These are phyloP conservation scores for Helarctos malayanus DNA, from an alignment of 2,797 vertebrate genomes.

Conservation along the genomic window DNA sequence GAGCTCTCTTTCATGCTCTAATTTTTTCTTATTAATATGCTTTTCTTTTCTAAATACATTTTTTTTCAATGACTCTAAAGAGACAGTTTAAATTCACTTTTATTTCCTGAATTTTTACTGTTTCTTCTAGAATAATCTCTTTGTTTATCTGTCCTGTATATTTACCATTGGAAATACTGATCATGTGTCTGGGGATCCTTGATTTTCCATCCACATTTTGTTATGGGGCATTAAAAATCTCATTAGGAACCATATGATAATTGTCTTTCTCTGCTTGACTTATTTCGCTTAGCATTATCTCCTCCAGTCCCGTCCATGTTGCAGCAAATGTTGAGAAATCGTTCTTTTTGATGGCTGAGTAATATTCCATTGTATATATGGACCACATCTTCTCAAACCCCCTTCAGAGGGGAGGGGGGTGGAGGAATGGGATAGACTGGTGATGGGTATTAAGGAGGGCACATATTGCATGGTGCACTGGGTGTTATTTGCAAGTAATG, in stretches of 20 bases:
- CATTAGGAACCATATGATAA: background rate
- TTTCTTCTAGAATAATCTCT: background rate
- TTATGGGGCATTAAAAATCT: background rate
- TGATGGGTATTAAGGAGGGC: no score
- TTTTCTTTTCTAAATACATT: constrained; percentile 5
- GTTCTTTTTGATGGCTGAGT: no score
- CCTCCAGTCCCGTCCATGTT: no score
- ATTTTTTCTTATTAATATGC: background rate
- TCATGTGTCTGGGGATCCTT: background rate
- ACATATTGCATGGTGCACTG: no score
- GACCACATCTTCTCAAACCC: no score
- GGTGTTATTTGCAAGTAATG: no score
- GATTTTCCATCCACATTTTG: constrained; percentile 35
- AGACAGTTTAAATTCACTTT: background rate
- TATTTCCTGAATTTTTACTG: background rate
- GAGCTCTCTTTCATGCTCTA: background rate
- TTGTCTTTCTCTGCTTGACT: no score
- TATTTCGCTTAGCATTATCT: no score
- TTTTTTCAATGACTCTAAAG: background rate
- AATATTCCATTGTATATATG: no score
- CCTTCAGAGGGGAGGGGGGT: no score
- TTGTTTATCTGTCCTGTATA: background rate
- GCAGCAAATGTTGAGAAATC: no score
- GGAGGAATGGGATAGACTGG: no score
- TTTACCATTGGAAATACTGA: background rate